These are phyloP conservation scores for Channa argus DNA, from an alignment of 2,113 vertebrate genomes.

Conservation along the genomic window DNA sequence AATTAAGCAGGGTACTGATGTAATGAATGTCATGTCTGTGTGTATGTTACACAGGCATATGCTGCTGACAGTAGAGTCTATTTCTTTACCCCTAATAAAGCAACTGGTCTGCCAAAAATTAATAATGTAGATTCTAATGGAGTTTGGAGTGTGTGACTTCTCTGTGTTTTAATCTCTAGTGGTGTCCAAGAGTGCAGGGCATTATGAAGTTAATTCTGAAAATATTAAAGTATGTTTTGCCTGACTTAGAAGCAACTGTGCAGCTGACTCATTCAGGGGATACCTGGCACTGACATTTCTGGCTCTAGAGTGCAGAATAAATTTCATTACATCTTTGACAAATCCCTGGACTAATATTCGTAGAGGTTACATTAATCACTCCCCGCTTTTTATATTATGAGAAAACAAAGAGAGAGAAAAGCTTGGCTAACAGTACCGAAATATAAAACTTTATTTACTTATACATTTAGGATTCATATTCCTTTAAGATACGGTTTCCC, in stretches of 20 bases:
- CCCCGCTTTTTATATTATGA: constrained; percentile 38
- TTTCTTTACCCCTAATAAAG: constrained; percentile 17
- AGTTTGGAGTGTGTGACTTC: constrained; percentile 29
- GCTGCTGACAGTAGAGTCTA: neutral
- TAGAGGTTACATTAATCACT: constrained; percentile 59
- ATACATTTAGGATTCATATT: constrained; percentile 40
- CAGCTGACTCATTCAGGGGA: constrained; percentile 39
- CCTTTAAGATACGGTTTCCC: constrained; percentile 35
- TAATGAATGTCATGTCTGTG: neutral
- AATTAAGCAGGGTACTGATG: neutral
- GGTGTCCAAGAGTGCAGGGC: constrained; percentile 31
- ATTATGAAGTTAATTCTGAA: constrained; percentile 48
- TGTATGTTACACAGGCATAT: neutral
- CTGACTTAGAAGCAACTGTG: constrained; percentile 38
- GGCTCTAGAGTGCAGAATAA: constrained; percentile 35
- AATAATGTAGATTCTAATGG: constrained; percentile 24
- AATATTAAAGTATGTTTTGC: constrained; percentile 54
- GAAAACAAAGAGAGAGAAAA: constrained; percentile 44
- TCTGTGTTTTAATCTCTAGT: constrained; percentile 38
- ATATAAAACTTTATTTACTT: constrained; percentile 51
- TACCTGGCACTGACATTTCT: constrained; percentile 35
- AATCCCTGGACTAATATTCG: constrained; percentile 52
- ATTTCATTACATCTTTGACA: constrained; percentile 53
- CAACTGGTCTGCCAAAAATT: constrained; percentile 19
- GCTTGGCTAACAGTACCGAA: constrained; percentile 11